phyloP scores from a whole-genome alignment of 2,113 vertebrate species.

The Glaucomys volans region DNA sequence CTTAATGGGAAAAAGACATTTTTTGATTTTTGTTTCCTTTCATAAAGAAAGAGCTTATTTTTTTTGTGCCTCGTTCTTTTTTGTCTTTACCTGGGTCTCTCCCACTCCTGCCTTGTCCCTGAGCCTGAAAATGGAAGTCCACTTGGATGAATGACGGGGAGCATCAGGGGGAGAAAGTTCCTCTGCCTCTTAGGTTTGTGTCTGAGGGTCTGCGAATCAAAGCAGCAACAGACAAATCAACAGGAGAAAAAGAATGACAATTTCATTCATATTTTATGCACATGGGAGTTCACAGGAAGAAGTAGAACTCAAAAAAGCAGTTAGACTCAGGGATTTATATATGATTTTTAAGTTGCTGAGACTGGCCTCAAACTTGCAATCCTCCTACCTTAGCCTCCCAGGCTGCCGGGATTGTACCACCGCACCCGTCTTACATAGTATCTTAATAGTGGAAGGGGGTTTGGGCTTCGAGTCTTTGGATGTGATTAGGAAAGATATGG shows the following conservation, averaged over 20 bases:
- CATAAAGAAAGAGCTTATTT: background rate
- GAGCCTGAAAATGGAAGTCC: accelerated
- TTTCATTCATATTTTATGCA: background rate
- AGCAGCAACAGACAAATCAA: background rate
- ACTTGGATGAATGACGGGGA: background rate
- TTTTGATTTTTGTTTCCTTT: background rate
- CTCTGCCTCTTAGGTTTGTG: background rate
- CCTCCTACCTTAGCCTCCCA: no score
- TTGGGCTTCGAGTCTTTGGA: background rate
- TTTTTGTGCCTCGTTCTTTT: background rate
- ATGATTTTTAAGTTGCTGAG: no score
- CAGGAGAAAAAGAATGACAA: background rate
- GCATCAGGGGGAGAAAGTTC: background rate
- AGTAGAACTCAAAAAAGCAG: no score
- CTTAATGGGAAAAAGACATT: background rate
- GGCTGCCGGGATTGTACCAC: no score
- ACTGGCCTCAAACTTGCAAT: no score
- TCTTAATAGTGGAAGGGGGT: background rate
- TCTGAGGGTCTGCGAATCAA: background rate
- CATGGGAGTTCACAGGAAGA: background rate
- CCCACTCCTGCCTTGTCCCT: background rate
- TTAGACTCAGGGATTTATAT: background rate
- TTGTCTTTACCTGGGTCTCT: background rate
- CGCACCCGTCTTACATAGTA: no score
- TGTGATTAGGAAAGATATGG: background rate